These are phyloP conservation scores for Tipula lateralis DNA, from an alignment of 2,888 invertebrate genomes.

Conservation along the genomic window DNA sequence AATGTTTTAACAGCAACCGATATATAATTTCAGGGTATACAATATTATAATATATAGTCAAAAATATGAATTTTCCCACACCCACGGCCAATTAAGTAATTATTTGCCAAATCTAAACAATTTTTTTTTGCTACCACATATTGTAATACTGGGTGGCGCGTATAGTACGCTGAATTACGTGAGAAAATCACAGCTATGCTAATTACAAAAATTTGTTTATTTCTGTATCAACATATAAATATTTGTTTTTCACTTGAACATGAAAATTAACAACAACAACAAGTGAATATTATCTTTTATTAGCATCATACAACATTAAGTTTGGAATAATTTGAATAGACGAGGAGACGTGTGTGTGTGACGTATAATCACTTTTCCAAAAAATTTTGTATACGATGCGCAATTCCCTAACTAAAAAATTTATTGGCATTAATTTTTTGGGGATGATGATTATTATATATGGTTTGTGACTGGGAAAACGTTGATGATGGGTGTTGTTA, in stretches of 20 bases:
- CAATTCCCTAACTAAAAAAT: not conserved
- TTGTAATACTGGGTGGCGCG: not conserved
- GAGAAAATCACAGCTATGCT: conserved; percentile 5
- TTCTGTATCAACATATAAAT: conserved; percentile 25
- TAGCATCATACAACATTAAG: not conserved
- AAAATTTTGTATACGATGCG: not conserved
- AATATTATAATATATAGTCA: not conserved
- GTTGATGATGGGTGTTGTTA: not conserved
- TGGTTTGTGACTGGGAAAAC: not conserved
- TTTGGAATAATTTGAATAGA: not conserved
- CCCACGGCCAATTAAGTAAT: not conserved
- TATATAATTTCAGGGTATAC: not conserved
- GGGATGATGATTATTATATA: not conserved
- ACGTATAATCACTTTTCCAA: not conserved
- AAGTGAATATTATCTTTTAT: not conserved
- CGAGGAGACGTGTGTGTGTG: not conserved
- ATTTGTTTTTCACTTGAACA: conserved; percentile 28
- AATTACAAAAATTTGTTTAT: not conserved
- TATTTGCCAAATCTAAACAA: not conserved
- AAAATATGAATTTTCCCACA: not conserved
- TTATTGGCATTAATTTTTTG: not conserved
- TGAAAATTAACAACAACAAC: conserved; percentile 11
- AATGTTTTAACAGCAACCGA: not conserved
- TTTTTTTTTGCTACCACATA: not conserved
- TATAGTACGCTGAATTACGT: not conserved